These are phyloP conservation scores for Ophion obscuratus DNA, from an alignment of 2,888 invertebrate species.

Conservation along the genomic window DNA sequence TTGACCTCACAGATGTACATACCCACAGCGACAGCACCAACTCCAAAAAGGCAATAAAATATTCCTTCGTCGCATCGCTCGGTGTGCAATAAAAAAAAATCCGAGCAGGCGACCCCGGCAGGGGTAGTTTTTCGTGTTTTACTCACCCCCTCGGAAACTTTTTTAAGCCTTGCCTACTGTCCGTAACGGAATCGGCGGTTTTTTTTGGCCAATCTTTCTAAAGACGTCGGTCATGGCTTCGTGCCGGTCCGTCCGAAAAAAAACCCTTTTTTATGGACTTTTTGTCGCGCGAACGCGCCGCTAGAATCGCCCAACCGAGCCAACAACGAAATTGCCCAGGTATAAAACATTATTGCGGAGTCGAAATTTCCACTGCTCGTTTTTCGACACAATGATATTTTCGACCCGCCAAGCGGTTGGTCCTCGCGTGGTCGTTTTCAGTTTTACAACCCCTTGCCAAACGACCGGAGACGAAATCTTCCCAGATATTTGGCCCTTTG, in stretches of 20 bases:
- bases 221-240: slow-evolving; percentile 47
- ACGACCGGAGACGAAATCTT: slow-evolving; percentile 19
- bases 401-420: slow-evolving; percentile 41
- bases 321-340: slow-evolving; percentile 64
- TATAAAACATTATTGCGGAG: slow-evolving; percentile 65
- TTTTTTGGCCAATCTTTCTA: slow-evolving; percentile 71
- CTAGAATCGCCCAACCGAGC: slow-evolving; percentile 53
- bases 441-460: slow-evolving; percentile 44
- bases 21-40: slow-evolving; percentile 10
- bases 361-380: slow-evolving; percentile 19
- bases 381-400: slow-evolving; percentile 48
- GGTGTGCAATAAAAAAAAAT: slow-evolving; percentile 61
- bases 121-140: slow-evolving; percentile 41
- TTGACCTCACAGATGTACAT: slow-evolving; percentile 20
- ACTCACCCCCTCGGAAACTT: slow-evolving; percentile 9
- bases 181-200: slow-evolving; percentile 77
- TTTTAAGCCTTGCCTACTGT: slow-evolving; percentile 78
- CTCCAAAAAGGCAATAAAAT: slow-evolving; percentile 51
- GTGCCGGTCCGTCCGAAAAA: slow-evolving; percentile 15
- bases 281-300: slow-evolving; percentile 47
- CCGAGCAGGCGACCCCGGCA: not conserved
- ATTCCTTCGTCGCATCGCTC: slow-evolving; percentile 29
- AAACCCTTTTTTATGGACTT: slow-evolving; percentile 71
- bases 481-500: slow-evolving; percentile 24
- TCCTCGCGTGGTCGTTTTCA: slow-evolving; percentile 32